phyloP scores from a whole-genome alignment of 2,113 vertebrate genomes.

The Eptesicus fuscus region DNA sequence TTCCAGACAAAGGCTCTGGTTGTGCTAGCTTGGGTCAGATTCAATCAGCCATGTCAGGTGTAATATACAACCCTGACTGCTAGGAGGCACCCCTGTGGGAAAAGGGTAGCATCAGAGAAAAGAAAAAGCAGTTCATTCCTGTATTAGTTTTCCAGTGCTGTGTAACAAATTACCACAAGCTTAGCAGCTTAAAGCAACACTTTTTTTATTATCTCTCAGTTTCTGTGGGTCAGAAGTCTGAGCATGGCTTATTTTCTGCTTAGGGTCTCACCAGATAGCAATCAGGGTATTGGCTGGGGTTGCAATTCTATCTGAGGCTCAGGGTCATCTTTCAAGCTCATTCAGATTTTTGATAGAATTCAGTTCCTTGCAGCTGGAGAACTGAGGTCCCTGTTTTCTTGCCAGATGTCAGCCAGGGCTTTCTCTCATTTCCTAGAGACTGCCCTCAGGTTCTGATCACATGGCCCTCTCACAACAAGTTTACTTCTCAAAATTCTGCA shows the following conservation, averaged over 20 bases:
- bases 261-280: neutral
- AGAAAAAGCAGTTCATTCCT: neutral
- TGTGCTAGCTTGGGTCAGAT: neutral
- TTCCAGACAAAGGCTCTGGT: neutral
- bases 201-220: neutral
- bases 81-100: neutral
- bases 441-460: neutral
- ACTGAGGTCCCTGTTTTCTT: neutral
- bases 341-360: neutral
- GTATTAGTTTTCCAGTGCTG: neutral
- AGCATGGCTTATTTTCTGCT: neutral
- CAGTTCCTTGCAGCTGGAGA: neutral
- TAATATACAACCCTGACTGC: neutral
- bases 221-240: neutral
- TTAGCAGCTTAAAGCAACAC: neutral
- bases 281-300: neutral
- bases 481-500: neutral
- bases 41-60: neutral
- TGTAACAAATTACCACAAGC: neutral
- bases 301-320: neutral
- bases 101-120: neutral
- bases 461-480: neutral
- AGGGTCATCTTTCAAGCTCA: neutral
- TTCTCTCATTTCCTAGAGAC: neutral
- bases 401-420: neutral